Percentiles rank a stretch among this genome's conserved stretches.
Conservation (phyloP, 2,888 invertebrate species). For the Apamea crenata region DNA sequence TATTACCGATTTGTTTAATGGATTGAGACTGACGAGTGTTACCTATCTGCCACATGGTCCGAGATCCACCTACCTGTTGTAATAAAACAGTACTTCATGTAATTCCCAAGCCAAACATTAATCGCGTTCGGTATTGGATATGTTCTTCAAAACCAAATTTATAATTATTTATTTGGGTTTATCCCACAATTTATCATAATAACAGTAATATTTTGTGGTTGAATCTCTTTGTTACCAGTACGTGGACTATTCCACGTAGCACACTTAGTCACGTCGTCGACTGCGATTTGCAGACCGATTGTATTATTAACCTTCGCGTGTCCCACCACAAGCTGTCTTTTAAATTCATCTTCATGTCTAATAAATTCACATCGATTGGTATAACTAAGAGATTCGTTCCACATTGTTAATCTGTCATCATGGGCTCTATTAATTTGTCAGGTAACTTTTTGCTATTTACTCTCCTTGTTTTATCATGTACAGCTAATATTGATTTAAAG, state of each 20-base stretch:
- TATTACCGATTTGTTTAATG: slow-evolving; percentile 32
- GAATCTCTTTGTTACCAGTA: slow-evolving; percentile 68
- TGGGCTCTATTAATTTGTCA: slow-evolving; percentile 38
- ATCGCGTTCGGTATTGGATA: slow-evolving; percentile 23
- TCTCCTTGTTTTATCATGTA: slow-evolving; percentile 5
- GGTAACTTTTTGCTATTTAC: slow-evolving; percentile 5
- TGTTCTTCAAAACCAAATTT: slow-evolving; percentile 17
- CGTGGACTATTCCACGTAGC: slow-evolving; percentile 70
- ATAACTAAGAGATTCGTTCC: slow-evolving; percentile 47
- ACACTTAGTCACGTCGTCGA: slow-evolving; percentile 78
- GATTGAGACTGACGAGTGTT: slow-evolving; percentile 20
- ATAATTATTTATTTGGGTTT: slow-evolving; percentile 35
- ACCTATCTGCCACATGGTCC: slow-evolving; percentile 38
- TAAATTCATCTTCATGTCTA: slow-evolving; percentile 45
- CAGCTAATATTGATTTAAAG: slow-evolving; percentile 16
- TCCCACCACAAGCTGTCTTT: slow-evolving; percentile 57
- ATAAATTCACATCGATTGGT: slow-evolving; percentile 40
- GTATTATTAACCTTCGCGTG: slow-evolving; percentile 79
- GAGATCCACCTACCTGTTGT: slow-evolving; percentile 3
- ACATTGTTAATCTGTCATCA: slow-evolving; percentile 43
- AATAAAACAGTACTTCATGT: slow-evolving; percentile 15
- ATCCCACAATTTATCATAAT: slow-evolving; percentile 45
- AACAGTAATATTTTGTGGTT: slow-evolving; percentile 66
- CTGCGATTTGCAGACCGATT: slow-evolving; percentile 75
- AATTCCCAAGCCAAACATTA: slow-evolving; percentile 10